Conservation (phyloP, 2,113 vertebrate species). For the Felis catus region DNA sequence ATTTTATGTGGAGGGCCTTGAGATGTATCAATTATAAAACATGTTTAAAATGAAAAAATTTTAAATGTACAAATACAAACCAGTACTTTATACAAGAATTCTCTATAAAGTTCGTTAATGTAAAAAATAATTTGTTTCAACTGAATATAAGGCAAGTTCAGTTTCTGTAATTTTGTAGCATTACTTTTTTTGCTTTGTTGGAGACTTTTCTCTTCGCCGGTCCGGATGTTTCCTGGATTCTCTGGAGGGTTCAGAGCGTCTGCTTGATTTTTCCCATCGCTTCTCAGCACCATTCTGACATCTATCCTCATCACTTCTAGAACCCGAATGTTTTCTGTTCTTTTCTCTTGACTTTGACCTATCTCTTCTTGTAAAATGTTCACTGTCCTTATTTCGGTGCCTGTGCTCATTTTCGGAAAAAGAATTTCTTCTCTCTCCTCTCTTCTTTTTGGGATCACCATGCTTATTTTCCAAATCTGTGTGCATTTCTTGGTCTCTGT, state of each 20-base stretch:
- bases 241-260: conserved; percentile 81
- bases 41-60: conserved; percentile 79
- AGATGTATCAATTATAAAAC: conserved; percentile 77
- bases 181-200: conserved; percentile 84
- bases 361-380: conserved; percentile 78
- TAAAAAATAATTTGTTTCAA: conserved; percentile 75
- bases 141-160: conserved; percentile 45
- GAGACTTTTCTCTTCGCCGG: conserved; percentile 82
- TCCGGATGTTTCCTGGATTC: conserved; percentile 83
- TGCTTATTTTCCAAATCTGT: conserved; percentile 78
- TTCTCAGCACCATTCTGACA: conserved; percentile 85
- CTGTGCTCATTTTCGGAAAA: conserved; percentile 85
- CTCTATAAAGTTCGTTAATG: conserved; percentile 71
- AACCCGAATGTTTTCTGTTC: conserved; percentile 74
- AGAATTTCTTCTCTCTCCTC: conserved; percentile 81
- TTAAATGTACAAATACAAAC: conserved; percentile 84
- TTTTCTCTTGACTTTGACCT: conserved; percentile 86
- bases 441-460: conserved; percentile 78
- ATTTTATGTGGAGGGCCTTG: conserved; percentile 67
- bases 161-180: neutral
- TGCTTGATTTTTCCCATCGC: conserved; percentile 76
- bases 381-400: conserved; percentile 80
- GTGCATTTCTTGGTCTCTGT: conserved; percentile 77
- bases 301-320: conserved; percentile 72
- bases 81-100: conserved; percentile 83